Base-by-base conservation (phyloP, 2,113 vertebrate species). In the Calyptommatus sinebrachiatus region DNA sequence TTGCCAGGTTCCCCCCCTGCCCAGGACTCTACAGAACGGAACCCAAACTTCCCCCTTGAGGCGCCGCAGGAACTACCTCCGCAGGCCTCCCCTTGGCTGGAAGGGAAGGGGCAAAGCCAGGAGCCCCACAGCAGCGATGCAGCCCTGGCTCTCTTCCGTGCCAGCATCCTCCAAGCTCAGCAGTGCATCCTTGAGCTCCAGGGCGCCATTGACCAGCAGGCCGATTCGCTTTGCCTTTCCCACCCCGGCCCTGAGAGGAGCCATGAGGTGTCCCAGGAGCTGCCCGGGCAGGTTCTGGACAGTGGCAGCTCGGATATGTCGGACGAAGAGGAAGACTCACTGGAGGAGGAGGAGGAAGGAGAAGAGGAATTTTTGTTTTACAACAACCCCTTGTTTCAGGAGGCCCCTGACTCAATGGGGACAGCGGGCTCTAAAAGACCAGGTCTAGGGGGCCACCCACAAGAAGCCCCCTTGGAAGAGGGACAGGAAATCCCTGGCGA, bases 111-210 rank as follows among this genome's bases (percentile, higher is more conserved):
- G 4, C 70, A 76, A 24, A 84, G n/a, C 48, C 85, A 74, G 0
- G 50, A 2, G 16, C 80, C 66, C 14, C 45, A 21, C 81, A 83
- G 61, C 78, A 66, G 65, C 0, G 35, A 81, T 18, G n/a, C 90
- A 14, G 66, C 91, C 0, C 89, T 91, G 62, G 90, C 89, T 45
- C 71, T 87, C 1, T 92, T 92, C 87, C 91, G 88, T 89, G 90
- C 90, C 0, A 88, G 92, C 48, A 92, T 92, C 77, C 74, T 90
- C 22, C 92, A 92, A 82, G 92, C 92, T 50, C 90, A 92, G 89
- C 87, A 88, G 88, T 92, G 92, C 0, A 86, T 92, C 71, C 68
- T 92, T 28, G 91, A 92, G 72, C 77, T 92, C 20, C 89, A 92
- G 11, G 92, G 90, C 28, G 92, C 91, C 69, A 77, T 92, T 41